Evolutionary conservation across 2,113 vertebrate genomes (phyloP).

Genomic region (Perognathus longimembris): DNA sequence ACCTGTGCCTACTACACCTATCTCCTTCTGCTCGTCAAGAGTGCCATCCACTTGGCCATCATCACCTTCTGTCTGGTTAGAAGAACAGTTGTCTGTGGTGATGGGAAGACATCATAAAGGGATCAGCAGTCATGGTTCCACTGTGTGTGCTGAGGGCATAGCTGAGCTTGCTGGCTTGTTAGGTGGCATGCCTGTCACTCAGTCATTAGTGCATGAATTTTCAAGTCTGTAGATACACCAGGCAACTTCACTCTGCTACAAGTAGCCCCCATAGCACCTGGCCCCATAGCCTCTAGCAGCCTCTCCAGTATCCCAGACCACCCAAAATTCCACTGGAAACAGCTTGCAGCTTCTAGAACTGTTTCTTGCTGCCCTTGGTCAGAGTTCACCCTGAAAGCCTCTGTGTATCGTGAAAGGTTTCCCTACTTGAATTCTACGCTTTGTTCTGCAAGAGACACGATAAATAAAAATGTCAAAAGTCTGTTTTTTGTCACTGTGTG

Average conservation of each 20-base stretch:
- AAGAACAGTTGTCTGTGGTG: background rate
- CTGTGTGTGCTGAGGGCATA: background rate
- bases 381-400: background rate
- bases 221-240: background rate
- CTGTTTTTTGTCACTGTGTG: background rate
- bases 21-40: conserved; percentile 83
- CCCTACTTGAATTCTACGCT: background rate
- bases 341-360: background rate
- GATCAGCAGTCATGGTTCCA: background rate
- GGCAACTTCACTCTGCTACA: background rate
- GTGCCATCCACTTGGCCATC: conserved; percentile 73
- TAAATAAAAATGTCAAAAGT: background rate
- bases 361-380: fast-evolving
- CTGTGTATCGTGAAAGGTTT: fast-evolving
- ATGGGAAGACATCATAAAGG: conserved; percentile 12
- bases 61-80: conserved; percentile 69
- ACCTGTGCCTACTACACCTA: conserved; percentile 83
- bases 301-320: fast-evolving
- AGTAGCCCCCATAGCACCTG: fast-evolving
- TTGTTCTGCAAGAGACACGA: background rate
- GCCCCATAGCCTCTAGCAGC: background rate
- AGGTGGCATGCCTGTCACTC: too few species aligned
- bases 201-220: background rate
- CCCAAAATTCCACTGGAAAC: fast-evolving
- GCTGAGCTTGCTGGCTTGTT: background rate